Conservation (phyloP, 2,113 vertebrate species). For the Piliocolobus tephrosceles region DNA sequence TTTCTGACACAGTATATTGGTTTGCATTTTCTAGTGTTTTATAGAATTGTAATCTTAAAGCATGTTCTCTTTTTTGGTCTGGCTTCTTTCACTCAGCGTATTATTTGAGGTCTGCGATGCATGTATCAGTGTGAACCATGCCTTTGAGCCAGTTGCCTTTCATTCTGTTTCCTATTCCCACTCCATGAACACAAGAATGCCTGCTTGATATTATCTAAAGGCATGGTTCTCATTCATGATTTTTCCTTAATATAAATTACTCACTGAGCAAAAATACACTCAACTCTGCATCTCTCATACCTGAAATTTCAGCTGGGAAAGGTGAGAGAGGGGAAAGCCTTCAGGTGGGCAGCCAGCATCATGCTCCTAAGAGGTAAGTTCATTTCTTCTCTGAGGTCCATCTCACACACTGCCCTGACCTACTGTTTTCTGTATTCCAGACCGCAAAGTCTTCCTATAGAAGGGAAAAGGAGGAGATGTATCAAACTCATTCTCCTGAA, state of each 20-base stretch:
- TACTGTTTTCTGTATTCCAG: background rate
- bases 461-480: background rate
- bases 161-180: background rate
- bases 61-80: background rate
- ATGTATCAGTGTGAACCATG: background rate
- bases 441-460: background rate
- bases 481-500: background rate
- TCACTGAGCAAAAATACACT: background rate
- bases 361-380: background rate
- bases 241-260: background rate
- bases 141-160: background rate
- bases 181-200: background rate
- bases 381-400: background rate
- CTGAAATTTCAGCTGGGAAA: background rate
- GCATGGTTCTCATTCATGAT: background rate
- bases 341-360: background rate
- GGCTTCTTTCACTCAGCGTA: background rate
- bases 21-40: background rate
- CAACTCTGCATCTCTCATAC: background rate
- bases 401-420: background rate
- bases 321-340: background rate
- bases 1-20: background rate
- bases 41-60: background rate
- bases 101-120: background rate
- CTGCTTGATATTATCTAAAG: background rate